Evolutionary conservation across 1,140 invertebrate genomes (phyloP), one percentile per base, ranked within the genome.

Genomic region (Bombus consobrinus): DNA sequence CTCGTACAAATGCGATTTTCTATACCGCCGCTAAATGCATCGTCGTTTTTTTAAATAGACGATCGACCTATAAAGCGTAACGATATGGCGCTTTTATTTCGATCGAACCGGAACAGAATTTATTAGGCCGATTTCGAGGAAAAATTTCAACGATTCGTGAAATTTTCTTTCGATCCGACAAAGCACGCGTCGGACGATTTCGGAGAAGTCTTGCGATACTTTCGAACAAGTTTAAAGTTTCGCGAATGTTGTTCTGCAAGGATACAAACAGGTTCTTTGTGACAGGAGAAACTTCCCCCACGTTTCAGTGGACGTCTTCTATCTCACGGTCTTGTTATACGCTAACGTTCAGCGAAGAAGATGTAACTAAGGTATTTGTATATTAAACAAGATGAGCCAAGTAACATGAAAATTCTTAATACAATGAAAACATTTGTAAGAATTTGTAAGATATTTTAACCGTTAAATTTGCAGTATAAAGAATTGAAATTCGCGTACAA

Each of bases 1-100:
- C 39, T 28, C 28, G 76, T 66, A 28, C 59, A 78, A 78, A 78
- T 78, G 59, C 41, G n/a, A 66, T 79, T 79, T 79, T 10, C 18
- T 47, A 37, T 34, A 37, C 5, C 43, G 64, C 9, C 43, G 3
- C 47, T 53, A 53, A 22, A 22, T 22, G 8, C 47, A 6, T 2
- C 1, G 47, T 53, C 47, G 18, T 53, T 53, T 53, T 53, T 53
- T 47, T 13, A 15, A 53, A 75, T 28, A 37, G 43, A 37, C 0
- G 41, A 47, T 57, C 25, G 43, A 53, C 43, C 32, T 57, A 75
- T 37, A 57, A 53, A 41, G 9, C 5, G 13, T 6, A 15, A 15
- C 10, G 41, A 15, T 41, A 15, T 41, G 3, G 2, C 3, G 22
- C 0, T n/a, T n/a, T n/a, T 62, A 12, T 62, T 13, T 62, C 59